Evolutionary conservation across 2,888 invertebrate species (phyloP).

Genomic region (Timandra comae): DNA sequence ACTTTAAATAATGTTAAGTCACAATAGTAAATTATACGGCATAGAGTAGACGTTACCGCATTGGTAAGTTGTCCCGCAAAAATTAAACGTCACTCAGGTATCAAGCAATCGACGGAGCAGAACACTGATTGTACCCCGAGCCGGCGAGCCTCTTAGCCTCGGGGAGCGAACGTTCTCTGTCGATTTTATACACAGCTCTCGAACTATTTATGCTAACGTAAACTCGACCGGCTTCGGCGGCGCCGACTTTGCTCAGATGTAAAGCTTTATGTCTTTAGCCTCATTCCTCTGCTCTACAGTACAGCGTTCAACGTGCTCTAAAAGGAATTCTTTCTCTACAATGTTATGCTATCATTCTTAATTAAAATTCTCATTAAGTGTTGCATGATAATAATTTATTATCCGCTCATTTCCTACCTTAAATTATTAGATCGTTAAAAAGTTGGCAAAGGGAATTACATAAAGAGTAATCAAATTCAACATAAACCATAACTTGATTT

Average conservation of each 20-base stretch:
- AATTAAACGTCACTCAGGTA: conserved; percentile 62
- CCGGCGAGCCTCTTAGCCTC: conserved; percentile 30
- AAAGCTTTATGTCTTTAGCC: conserved; percentile 36
- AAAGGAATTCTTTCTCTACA: conserved; percentile 36
- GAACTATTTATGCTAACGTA: conserved; percentile 55
- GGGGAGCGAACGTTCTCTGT: conserved; percentile 45
- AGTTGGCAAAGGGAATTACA: conserved; percentile 3
- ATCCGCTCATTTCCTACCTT: no score
- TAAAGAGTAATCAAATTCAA: conserved; percentile 21
- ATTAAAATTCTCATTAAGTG: conserved; percentile 32
- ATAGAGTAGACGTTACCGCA: conserved; percentile 9
- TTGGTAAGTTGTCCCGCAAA: conserved; percentile 28
- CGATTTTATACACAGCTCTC: conserved; percentile 43
- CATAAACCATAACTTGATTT: conserved; percentile 49
- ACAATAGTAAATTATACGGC: no score
- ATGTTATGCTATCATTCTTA: conserved; percentile 30
- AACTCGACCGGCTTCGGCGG: conserved; percentile 36
- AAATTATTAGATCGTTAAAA: no score
- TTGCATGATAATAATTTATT: conserved; percentile 5
- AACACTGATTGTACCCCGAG: conserved; percentile 25
- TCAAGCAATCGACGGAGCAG: conserved; percentile 52
- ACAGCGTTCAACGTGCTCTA: conserved; percentile 22
- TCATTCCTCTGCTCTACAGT: conserved; percentile 27
- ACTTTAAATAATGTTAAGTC: no score
- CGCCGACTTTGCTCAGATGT: conserved; percentile 29